phyloP scores from a whole-genome alignment of 2,113 vertebrate genomes.

The Antennarius striatus region DNA sequence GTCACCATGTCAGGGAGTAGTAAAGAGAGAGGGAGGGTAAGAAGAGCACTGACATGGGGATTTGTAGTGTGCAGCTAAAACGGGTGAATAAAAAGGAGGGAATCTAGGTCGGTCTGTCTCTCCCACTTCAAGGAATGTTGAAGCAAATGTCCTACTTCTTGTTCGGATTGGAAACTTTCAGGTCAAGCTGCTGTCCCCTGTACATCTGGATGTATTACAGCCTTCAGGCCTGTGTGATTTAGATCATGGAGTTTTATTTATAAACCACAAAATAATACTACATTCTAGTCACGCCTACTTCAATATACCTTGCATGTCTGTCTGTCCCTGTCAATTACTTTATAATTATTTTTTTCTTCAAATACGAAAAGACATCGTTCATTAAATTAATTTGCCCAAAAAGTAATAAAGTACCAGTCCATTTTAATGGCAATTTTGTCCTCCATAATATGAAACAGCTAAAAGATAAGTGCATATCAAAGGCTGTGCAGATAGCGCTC shows the following conservation, averaged over 20 bases:
- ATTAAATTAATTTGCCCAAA: constrained; percentile 69
- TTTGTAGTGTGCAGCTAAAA: constrained; percentile 64
- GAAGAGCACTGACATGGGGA: constrained; percentile 55
- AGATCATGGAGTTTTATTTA: constrained; percentile 26
- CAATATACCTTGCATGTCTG: constrained; percentile 14
- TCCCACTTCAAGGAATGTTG: constrained; percentile 63
- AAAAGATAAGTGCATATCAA: constrained; percentile 72
- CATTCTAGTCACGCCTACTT: constrained; percentile 26
- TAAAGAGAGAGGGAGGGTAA: neutral
- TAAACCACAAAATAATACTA: constrained; percentile 6
- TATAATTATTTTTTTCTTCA: constrained; percentile 58
- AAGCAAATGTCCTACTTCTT: constrained; percentile 68
- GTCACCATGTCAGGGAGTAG: neutral
- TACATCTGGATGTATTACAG: constrained; percentile 11
- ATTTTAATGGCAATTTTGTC: constrained; percentile 71
- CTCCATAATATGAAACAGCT: constrained; percentile 64
- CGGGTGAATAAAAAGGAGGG: constrained; percentile 62
- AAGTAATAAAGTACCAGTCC: constrained; percentile 63
- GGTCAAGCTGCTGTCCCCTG: constrained; percentile 53
- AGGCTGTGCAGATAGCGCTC: constrained; percentile 65
- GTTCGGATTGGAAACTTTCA: constrained; percentile 69
- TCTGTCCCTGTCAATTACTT: constrained; percentile 61
- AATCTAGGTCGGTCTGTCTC: constrained; percentile 72
- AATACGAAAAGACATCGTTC: constrained; percentile 55
- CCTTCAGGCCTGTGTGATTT: constrained; percentile 8